Percentiles rank a stretch among this genome's conserved stretches.
These are phyloP conservation scores for Onychostruthus taczanowskii DNA, from an alignment of 2,113 vertebrate species.

Conservation along the genomic window DNA sequence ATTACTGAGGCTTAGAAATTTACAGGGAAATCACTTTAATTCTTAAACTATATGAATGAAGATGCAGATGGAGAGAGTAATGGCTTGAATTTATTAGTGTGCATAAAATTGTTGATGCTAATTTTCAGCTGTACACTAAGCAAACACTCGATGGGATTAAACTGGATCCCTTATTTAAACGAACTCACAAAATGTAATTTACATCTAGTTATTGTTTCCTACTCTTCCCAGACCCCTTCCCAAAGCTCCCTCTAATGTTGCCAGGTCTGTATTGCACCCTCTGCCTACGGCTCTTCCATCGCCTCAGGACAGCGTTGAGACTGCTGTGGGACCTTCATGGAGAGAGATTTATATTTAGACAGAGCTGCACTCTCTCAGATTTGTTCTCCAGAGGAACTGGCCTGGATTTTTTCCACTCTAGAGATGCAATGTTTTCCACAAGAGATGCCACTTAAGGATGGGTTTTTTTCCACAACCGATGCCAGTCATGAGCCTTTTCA, in stretches of 20 bases:
- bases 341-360: neutral
- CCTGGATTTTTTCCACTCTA: neutral
- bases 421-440: neutral
- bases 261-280: slow-evolving; percentile 1
- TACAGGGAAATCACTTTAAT: slow-evolving; percentile 51
- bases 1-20: slow-evolving; percentile 42
- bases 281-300: neutral
- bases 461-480: neutral
- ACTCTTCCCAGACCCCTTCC: slow-evolving; percentile 31
- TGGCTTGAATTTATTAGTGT: slow-evolving; percentile 65
- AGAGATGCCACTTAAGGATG: neutral
- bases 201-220: slow-evolving; percentile 37
- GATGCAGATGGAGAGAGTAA: slow-evolving; percentile 67
- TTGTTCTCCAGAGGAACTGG: neutral
- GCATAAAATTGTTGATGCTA: slow-evolving; percentile 63
- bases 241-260: slow-evolving; percentile 65
- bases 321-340: neutral
- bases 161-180: slow-evolving; percentile 61
- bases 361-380: neutral
- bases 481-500: neutral
- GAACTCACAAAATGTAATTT: slow-evolving; percentile 51
- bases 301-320: neutral
- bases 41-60: slow-evolving; percentile 62
- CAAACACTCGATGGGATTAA: slow-evolving; percentile 42
- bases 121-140: slow-evolving; percentile 65